Conservation (phyloP, 2,113 vertebrate species). For the Mesoclemmys tuberculata region DNA sequence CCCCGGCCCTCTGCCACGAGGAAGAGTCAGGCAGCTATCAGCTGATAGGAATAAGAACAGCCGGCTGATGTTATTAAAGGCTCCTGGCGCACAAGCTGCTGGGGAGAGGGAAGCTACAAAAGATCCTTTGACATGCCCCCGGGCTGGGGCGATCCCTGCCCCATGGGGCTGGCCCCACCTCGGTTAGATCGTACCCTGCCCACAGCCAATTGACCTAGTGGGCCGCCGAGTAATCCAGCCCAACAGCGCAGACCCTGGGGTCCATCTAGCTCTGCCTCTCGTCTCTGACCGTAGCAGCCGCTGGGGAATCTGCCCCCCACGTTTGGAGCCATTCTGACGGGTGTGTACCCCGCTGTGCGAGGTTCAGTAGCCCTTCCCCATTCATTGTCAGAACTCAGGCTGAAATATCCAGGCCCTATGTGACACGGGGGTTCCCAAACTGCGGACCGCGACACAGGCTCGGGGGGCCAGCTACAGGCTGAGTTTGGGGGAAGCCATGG, state of each 20-base stretch:
- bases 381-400: too few relatives aligned
- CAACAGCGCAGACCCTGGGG: too few relatives aligned
- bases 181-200: too few relatives aligned
- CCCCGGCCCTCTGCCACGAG: constrained; percentile 19
- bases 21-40: constrained; percentile 76
- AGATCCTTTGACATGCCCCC: not conserved
- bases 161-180: not conserved
- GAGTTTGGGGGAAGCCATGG: too few relatives aligned
- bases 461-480: too few relatives aligned
- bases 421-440: too few relatives aligned
- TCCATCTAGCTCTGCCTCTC: not conserved
- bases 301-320: not conserved
- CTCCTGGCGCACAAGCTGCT: not conserved
- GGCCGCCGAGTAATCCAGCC: not conserved
- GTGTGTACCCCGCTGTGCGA: not conserved
- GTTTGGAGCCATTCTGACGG: not conserved
- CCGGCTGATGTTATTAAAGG: constrained; percentile 60
- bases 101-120: not conserved
- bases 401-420: too few relatives aligned
- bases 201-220: not conserved
- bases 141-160: not conserved
- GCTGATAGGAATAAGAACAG: constrained; percentile 73
- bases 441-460: too few relatives aligned
- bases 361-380: not conserved
- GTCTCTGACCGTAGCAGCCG: not conserved